These are phyloP conservation scores for Aplidium turbinatum DNA, from an alignment of 23 tunicate genomes.

Conservation along the genomic window DNA sequence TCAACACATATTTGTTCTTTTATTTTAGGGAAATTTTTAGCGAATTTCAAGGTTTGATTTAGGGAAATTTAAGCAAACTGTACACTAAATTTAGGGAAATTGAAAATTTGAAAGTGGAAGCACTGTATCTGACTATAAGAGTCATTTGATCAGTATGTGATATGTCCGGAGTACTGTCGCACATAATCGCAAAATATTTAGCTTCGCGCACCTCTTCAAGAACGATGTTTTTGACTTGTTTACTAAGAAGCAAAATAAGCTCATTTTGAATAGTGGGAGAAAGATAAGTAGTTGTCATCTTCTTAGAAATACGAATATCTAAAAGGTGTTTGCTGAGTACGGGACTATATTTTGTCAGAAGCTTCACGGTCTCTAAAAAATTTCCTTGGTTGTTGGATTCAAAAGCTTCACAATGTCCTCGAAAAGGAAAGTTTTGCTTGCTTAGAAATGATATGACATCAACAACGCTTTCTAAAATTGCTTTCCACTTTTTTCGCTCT, in stretches of 20 bases:
- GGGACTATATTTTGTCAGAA: slow-evolving; percentile 47
- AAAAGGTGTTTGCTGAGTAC: slow-evolving; percentile 58
- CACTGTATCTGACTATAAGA: slow-evolving; percentile 57
- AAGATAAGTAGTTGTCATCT: slow-evolving; percentile 52
- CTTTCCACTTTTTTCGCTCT: slow-evolving; percentile 60
- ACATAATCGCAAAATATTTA: slow-evolving; percentile 60
- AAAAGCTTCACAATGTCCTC: slow-evolving; percentile 54
- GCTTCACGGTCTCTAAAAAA: slow-evolving; percentile 62
- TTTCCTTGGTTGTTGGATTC: slow-evolving; percentile 52
- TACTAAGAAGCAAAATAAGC: slow-evolving; percentile 59
- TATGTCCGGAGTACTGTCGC: slow-evolving; percentile 63
- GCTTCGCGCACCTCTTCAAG: slow-evolving; percentile 59
- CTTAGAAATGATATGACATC: slow-evolving; percentile 50
- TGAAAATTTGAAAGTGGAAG: no score
- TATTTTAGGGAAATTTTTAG: no score
- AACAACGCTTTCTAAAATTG: slow-evolving; percentile 53
- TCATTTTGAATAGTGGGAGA: slow-evolving; percentile 56
- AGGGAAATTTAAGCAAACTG: no score
- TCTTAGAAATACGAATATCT: slow-evolving; percentile 50
- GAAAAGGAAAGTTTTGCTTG: slow-evolving; percentile 53
- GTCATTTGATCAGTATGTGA: slow-evolving; percentile 57
- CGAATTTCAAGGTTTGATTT: no score
- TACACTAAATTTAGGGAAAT: no score
- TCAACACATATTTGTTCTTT: no score
- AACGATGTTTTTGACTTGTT: slow-evolving; percentile 52